A percentile compares a stretch with the other conserved stretches of the same genome.
These are phyloP conservation scores for Gallinago paraguaiae DNA, from an alignment of 2,113 vertebrate species.

Conservation along the genomic window DNA sequence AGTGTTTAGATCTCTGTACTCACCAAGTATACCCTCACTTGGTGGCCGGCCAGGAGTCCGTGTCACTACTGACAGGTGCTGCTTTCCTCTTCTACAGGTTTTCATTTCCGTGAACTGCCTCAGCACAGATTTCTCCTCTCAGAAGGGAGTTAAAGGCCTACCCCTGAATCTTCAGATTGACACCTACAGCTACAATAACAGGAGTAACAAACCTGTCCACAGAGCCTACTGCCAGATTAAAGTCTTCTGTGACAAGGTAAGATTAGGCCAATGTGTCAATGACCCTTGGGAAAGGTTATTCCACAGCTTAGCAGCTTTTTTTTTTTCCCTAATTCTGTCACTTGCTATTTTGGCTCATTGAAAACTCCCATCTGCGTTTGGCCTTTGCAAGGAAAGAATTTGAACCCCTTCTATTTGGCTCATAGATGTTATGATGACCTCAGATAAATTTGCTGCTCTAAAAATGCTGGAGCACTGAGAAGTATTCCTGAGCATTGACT, in stretches of 20 bases:
- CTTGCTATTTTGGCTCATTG: not conserved
- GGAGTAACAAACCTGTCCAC: constrained; percentile 98
- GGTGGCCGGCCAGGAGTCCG: not conserved
- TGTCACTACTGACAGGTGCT: not conserved
- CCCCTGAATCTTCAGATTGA: constrained; percentile 97
- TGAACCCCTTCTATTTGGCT: not conserved
- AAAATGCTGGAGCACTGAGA: not conserved
- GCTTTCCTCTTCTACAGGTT: constrained; percentile 78
- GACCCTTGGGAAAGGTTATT: not conserved
- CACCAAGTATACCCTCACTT: fast-evolving
- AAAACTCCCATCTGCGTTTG: not conserved
- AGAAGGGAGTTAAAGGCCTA: constrained; percentile 97
- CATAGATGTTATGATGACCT: not conserved
- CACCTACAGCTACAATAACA: constrained; percentile 98
- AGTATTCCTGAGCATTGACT: not conserved
- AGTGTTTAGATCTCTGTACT: not conserved
- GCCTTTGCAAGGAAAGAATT: not conserved
- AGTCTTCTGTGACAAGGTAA: constrained; percentile 96
- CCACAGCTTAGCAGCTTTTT: not conserved
- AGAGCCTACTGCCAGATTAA: constrained; percentile 98
- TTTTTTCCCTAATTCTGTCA: not conserved
- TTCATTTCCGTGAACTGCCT: constrained; percentile 98
- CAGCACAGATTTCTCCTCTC: constrained; percentile 98
- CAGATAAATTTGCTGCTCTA: not conserved
- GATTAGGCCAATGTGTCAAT: not conserved